Base-by-base conservation (phyloP, 1,140 invertebrate species). In the Sarcophaga bullata region DNA sequence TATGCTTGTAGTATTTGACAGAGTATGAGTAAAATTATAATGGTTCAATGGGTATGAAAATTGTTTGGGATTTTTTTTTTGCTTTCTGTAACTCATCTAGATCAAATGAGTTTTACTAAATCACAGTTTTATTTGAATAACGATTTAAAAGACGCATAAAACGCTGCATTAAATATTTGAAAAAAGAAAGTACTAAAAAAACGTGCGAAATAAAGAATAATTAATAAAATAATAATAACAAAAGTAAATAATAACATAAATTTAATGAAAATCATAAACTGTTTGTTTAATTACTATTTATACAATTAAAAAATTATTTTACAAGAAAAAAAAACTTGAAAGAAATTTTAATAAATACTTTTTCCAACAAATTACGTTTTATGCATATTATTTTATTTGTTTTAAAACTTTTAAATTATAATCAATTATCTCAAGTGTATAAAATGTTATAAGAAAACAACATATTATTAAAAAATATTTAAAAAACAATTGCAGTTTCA, bases 71-170 rank as follows among this genome's bases (percentile, higher is more conserved):
- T 58, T n/a, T 15, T 58, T n/a, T 58, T n/a, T n/a, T n/a, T 11
- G 7, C n/a, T 58, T 68, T 68, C 19, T 68, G 62, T 68, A 68
- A 68, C 62, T 68, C 62, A 68, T 68, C 62, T 68, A 19, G n/a
- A 68, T 17, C 10, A 81, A 81, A 47, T 81, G 15, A 58, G 52
- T 49, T 78, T 78, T 52, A 17, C 48, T 47, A 78, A 78, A 78
- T 78, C 75, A 78, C 75, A 78, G 75, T 78, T 78, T 78, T 50
- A 78, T 78, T 50, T 46, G 19, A 78, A 78, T 13, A 15, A 17
- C 48, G 75, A 50, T 46, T 78, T 52, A n/a, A 78, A 78, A 49
- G 48, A 78, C 75, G 48, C 75, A 52, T 17, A 52, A 78, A 78
- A 78, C 75, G 75, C n/a, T 78, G 11, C 6, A 48, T 3, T 9